Evolutionary conservation across 2,113 vertebrate genomes (phyloP).

Genomic region (Eulemur rufifrons): DNA sequence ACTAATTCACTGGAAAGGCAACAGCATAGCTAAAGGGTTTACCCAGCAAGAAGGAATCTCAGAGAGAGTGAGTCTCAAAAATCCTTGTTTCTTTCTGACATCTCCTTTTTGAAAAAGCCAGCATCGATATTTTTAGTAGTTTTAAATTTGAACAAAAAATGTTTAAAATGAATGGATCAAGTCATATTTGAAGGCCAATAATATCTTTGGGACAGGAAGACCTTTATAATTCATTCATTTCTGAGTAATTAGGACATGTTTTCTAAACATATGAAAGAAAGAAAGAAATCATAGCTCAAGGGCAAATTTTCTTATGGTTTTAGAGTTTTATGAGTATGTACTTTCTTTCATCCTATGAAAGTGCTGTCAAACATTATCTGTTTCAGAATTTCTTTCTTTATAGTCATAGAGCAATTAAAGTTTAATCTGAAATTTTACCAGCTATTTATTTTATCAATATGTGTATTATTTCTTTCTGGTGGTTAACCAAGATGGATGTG

Average conservation of each 20-base stretch:
- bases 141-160: constrained; percentile 70
- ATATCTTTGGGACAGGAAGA: constrained; percentile 63
- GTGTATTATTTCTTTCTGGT: not conserved
- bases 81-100: constrained; percentile 47
- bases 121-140: constrained; percentile 57
- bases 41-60: not conserved
- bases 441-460: not conserved
- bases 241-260: constrained; percentile 49
- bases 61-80: constrained; percentile 40
- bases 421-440: not conserved
- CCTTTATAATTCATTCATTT: constrained; percentile 72
- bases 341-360: not conserved
- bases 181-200: constrained; percentile 61
- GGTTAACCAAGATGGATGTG: not conserved
- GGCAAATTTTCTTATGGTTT: not conserved
- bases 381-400: not conserved
- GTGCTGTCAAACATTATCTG: not conserved
- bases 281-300: not conserved
- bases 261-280: not conserved
- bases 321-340: not conserved
- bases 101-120: constrained; percentile 17
- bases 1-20: not conserved
- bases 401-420: not conserved
- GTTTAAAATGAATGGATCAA: constrained; percentile 65
- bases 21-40: not conserved